Percentiles rank a stretch among this genome's conserved stretches.
These are phyloP conservation scores for Gastrophysa polygoni DNA, from an alignment of 2,888 invertebrate genomes.

Conservation along the genomic window DNA sequence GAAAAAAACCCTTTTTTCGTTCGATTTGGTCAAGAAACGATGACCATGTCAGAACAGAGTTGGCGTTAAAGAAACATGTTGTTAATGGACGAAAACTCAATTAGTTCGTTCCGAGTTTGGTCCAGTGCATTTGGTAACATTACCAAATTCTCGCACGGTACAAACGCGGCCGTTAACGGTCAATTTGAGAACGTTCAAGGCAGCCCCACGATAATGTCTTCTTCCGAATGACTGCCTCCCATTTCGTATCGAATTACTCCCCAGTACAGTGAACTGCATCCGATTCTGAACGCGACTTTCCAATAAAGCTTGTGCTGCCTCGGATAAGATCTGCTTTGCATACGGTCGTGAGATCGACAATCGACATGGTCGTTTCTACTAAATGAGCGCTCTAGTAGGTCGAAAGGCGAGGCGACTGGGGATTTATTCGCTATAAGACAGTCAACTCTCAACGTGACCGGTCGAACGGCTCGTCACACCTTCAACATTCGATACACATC, in stretches of 20 bases:
- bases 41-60: too few species aligned
- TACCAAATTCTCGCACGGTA: too few species aligned
- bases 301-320: neutral
- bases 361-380: slow-evolving; percentile 19
- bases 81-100: too few species aligned
- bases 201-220: neutral
- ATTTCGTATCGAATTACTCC: neutral
- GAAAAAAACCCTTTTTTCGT: too few species aligned
- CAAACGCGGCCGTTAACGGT: neutral
- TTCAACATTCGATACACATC: neutral
- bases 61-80: too few species aligned
- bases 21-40: too few species aligned
- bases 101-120: too few species aligned
- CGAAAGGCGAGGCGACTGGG: slow-evolving; percentile 1
- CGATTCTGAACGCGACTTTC: neutral
- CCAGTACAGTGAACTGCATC: neutral
- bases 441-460: neutral
- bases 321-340: slow-evolving; percentile 28
- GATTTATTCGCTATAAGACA: neutral
- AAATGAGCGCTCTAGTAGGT: slow-evolving; percentile 6
- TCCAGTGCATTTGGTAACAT: too few species aligned
- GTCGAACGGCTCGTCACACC: neutral
- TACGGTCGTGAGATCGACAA: slow-evolving; percentile 23
- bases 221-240: neutral
- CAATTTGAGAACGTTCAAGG: neutral